Evolutionary conservation across 1,140 invertebrate species (phyloP).

Genomic region (Trachymyrmex septentrionalis): DNA sequence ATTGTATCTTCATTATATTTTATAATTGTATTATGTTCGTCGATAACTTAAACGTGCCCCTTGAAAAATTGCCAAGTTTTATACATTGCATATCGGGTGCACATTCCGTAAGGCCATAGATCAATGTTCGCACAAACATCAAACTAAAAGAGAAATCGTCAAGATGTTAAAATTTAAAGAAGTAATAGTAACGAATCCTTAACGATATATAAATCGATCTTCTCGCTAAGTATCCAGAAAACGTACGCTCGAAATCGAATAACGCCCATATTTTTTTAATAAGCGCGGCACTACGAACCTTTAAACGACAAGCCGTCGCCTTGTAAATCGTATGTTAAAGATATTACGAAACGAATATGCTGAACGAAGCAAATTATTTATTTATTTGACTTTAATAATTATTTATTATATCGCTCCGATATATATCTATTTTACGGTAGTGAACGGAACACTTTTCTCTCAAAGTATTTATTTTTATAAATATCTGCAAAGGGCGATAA

Average conservation of each 20-base stretch:
- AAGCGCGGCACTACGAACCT: conserved; percentile 80
- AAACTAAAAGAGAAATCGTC: neutral
- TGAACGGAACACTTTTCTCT: conserved; percentile 79
- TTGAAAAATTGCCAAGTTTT: conserved; percentile 27
- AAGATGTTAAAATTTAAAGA: neutral
- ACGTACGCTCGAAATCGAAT: conserved; percentile 76
- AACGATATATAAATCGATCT: conserved; percentile 68
- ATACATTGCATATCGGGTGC: neutral
- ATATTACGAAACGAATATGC: conserved; percentile 81
- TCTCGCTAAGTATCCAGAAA: conserved; percentile 76
- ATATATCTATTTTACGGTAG: conserved; percentile 81
- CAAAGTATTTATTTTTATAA: conserved; percentile 87
- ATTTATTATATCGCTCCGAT: conserved; percentile 80
- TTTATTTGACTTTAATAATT: conserved; percentile 87
- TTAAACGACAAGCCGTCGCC: conserved; percentile 69
- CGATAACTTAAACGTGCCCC: neutral
- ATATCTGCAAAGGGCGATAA: conserved; percentile 79
- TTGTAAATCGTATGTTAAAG: conserved; percentile 84
- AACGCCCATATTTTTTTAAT: conserved; percentile 79
- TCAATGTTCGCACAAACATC: conserved; percentile 54
- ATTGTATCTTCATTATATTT: conserved; percentile 20
- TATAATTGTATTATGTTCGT: conserved; percentile 13
- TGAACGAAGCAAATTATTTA: conserved; percentile 85
- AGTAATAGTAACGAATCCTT: conserved; percentile 35
- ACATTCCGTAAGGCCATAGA: neutral